Conservation (phyloP, 2,113 vertebrate species). For the Oophaga pumilio region DNA sequence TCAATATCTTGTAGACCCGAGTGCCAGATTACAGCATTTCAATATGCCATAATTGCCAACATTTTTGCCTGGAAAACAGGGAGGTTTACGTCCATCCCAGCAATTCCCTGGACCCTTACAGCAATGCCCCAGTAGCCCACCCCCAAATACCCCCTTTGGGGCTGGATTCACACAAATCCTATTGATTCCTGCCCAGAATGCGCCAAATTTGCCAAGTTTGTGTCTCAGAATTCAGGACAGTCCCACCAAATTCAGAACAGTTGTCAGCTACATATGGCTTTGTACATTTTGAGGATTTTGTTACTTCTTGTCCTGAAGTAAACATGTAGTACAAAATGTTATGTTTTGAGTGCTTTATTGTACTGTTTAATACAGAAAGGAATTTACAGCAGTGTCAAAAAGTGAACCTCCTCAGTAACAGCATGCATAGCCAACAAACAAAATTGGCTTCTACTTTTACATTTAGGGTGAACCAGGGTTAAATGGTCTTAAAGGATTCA, state of each 20-base stretch:
- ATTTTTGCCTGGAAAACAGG: too few relatives aligned
- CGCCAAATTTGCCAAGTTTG: too few relatives aligned
- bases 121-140: too few relatives aligned
- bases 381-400: slow-evolving; percentile 70
- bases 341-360: slow-evolving; percentile 27
- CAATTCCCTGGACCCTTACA: too few relatives aligned
- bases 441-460: slow-evolving; percentile 80
- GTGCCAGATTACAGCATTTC: neutral
- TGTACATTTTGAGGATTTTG: neutral
- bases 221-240: too few relatives aligned
- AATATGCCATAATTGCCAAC: too few relatives aligned
- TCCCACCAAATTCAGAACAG: too few relatives aligned
- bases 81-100: too few relatives aligned
- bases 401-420: slow-evolving; percentile 72
- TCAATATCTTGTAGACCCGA: neutral
- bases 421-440: slow-evolving; percentile 71
- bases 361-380: slow-evolving; percentile 65
- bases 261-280: neutral
- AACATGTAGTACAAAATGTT: neutral
- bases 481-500: slow-evolving; percentile 93
- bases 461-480: slow-evolving; percentile 94
- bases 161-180: too few relatives aligned
- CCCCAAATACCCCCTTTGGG: too few relatives aligned
- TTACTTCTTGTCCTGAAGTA: neutral
- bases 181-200: too few relatives aligned